Evolutionary conservation across 1,140 invertebrate species (phyloP), one percentile per base, ranked within the genome.

Genomic region (Drosophila novamexicana): DNA sequence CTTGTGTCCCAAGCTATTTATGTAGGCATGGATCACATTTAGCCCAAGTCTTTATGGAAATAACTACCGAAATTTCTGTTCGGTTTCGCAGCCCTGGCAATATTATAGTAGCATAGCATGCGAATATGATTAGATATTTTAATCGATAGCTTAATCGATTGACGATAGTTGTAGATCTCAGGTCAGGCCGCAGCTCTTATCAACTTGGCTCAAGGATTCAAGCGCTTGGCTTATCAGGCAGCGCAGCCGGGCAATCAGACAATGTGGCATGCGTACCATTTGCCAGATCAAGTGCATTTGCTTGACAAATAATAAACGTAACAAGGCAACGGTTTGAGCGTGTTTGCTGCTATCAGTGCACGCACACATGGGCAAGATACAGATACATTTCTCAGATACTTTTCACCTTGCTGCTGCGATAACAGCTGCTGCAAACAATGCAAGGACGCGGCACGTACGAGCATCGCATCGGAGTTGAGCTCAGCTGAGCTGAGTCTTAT

Each of bases 401-500:
- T 54, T 61, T 73, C 54, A 73, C 70, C 64, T 73, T 73, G 64
- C 34, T 49, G 70, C 70, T 45, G 70, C 70, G 62, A 66, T 66
- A 72, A 58, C 44, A 67, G 63, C 62, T 61, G 66, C 50, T 22
- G 64, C 71, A 74, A 56, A 68, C 57, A 68, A 75, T 52, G 66
- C 73, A 75, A 75, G 68, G 73, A 71, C 72, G 59, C 59, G 39
- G 34, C 67, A 57, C 63, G 44, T 69, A 69, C 66, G 61, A 44
- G 64, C 53, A 29, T 29, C 22, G 37, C 18, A 12, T 53, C n/a
- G 10, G 8, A 49, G 45, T 6, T 12, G 18, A 29, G 45, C 45
- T 29, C 16, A 49, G 45, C 18, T 12, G 45, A 10, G 45, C 45
- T 12, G 64, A 67, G 37, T 16, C 22, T 65, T 45, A 42, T 10